Percentiles rank a stretch among this genome's conserved stretches.
These are phyloP conservation scores for Numenius arquata DNA, from an alignment of 2,113 vertebrate genomes.

Conservation along the genomic window DNA sequence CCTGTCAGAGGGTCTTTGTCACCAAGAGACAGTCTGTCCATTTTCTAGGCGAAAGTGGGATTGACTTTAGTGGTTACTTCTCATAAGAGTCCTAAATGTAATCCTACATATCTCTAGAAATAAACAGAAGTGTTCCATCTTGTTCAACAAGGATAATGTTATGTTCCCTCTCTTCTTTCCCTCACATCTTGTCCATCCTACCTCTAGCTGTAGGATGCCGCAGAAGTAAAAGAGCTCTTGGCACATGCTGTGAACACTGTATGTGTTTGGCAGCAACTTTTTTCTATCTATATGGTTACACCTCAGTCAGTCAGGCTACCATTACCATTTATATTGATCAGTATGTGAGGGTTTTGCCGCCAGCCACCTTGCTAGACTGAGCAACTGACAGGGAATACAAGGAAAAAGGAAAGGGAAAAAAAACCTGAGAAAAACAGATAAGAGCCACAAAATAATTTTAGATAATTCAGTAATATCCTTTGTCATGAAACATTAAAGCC, in stretches of 20 bases:
- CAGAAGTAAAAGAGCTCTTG: neutral
- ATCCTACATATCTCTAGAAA: slow-evolving; percentile 25
- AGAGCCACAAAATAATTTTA: neutral
- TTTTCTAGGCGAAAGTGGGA: slow-evolving; percentile 6
- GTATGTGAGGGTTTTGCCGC: neutral
- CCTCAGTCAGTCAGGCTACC: neutral
- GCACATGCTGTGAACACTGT: neutral
- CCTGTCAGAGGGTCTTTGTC: slow-evolving; percentile 36
- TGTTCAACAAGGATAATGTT: neutral
- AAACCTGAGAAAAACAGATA: neutral
- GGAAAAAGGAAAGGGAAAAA: no score
- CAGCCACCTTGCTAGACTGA: neutral
- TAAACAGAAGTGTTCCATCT: neutral
- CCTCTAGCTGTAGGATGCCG: neutral
- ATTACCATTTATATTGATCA: neutral
- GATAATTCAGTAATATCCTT: neutral
- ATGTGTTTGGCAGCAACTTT: slow-evolving; percentile 14
- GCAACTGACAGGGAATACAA: neutral
- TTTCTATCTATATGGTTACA: neutral
- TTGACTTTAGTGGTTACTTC: neutral
- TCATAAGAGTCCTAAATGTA: slow-evolving; percentile 7
- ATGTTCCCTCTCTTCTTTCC: neutral
- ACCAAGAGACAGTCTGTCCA: slow-evolving; percentile 34
- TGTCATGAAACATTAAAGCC: neutral
- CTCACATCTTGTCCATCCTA: slow-evolving; percentile 7